Conservation (phyloP, 2,888 invertebrate genomes). For the Stomorhina lunata region DNA sequence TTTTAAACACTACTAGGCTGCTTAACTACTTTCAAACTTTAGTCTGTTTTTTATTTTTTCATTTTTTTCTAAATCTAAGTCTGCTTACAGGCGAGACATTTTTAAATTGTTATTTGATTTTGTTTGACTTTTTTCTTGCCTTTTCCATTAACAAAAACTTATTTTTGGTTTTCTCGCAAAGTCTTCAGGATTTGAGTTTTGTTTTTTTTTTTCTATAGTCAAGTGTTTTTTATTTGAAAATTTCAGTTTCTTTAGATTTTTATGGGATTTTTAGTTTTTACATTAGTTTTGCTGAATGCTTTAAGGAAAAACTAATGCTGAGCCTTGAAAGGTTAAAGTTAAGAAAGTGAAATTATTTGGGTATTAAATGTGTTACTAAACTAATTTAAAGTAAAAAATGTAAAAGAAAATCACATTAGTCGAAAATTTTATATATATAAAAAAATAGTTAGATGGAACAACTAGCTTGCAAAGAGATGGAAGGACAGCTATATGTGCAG, state of each 20-base stretch:
- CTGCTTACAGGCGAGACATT: conserved; percentile 76
- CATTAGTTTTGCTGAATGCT: too few species aligned
- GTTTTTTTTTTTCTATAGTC: conserved; percentile 18
- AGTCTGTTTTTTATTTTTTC: conserved; percentile 30
- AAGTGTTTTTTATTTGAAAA: conserved; percentile 56
- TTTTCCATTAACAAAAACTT: conserved; percentile 36
- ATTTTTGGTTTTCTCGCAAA: conserved; percentile 64
- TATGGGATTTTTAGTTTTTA: conserved; percentile 38
- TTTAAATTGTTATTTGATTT: conserved; percentile 65
- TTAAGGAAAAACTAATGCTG: conserved; percentile 26
- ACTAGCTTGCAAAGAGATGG: too few species aligned
- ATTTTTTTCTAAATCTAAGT: conserved; percentile 69
- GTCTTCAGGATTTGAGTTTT: conserved; percentile 16
- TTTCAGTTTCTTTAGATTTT: conserved; percentile 34
- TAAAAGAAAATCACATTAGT: too few species aligned
- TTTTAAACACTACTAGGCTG: conserved; percentile 56
- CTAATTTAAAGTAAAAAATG: too few species aligned
- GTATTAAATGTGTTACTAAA: background rate
- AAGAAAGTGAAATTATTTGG: conserved; percentile 54
- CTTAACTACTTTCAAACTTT: conserved; percentile 71
- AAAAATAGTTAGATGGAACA: too few species aligned
- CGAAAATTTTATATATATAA: too few species aligned
- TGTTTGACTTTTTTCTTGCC: conserved; percentile 8
- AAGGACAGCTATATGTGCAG: too few species aligned
- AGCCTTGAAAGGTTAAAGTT: conserved; percentile 63